phyloP scores from a whole-genome alignment of 35 echinoderm and acorn worm species.

The Apostichopus japonicus region DNA sequence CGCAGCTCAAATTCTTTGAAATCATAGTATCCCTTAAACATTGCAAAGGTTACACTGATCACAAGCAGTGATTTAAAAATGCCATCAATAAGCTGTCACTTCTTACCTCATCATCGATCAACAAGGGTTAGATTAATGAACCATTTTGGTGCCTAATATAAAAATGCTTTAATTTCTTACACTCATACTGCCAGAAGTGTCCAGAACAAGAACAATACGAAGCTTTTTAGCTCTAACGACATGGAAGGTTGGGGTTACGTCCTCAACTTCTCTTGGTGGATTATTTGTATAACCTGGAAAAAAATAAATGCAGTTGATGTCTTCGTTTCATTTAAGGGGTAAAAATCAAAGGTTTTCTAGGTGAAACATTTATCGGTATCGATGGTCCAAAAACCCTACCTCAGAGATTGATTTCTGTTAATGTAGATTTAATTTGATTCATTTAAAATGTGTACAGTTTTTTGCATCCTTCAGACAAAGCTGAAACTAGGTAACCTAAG shows the following conservation, averaged over 20 bases:
- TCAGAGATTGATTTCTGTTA: too few species aligned
- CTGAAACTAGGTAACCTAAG: too few species aligned
- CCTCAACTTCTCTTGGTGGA: slow-evolving; percentile 1
- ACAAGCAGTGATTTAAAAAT: background rate
- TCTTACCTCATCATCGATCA: too few species aligned
- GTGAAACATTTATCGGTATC: too few species aligned
- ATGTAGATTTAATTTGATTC: too few species aligned
- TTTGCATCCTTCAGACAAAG: too few species aligned
- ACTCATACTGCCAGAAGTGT: slow-evolving; percentile 43
- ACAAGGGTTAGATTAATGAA: too few species aligned
- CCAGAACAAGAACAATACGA: slow-evolving; percentile 31
- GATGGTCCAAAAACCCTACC: too few species aligned
- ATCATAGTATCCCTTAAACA: slow-evolving; percentile 15
- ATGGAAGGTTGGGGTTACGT: slow-evolving; percentile 45
- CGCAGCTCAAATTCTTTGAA: background rate
- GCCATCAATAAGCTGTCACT: too few species aligned
- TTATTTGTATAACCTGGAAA: background rate
- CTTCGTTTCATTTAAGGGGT: too few species aligned
- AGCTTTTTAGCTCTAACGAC: background rate
- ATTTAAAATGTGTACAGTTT: background rate
- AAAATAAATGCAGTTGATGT: background rate
- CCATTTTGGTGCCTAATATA: too few species aligned
- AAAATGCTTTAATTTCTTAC: background rate
- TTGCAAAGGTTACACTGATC: slow-evolving; percentile 14
- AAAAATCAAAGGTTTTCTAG: too few species aligned